Percentiles rank a stretch among this genome's conserved stretches.
Conservation (phyloP, 2,888 invertebrate genomes). For the Catotricha subobsoleta region DNA sequence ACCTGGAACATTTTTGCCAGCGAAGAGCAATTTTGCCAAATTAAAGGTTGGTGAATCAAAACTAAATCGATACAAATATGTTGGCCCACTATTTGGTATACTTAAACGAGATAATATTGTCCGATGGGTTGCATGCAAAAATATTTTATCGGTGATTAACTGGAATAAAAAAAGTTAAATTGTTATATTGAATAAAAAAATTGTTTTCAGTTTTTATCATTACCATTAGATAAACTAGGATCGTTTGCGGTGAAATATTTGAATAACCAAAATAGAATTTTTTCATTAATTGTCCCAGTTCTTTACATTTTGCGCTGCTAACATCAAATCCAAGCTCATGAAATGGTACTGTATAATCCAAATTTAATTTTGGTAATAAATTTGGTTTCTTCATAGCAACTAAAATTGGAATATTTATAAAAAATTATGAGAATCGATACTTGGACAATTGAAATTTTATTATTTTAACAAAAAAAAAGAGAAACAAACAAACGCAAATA, state of each 20-base stretch:
- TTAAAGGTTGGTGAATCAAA: slow-evolving; percentile 20
- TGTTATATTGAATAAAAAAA: background rate
- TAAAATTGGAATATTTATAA: background rate
- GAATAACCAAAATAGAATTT: slow-evolving; percentile 20
- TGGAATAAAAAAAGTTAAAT: slow-evolving; percentile 12
- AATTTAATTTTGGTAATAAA: background rate
- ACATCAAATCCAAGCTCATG: slow-evolving; percentile 10
- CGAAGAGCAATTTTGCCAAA: slow-evolving; percentile 12
- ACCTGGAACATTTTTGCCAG: slow-evolving; percentile 17
- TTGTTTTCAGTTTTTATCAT: too few species aligned
- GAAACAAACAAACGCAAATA: background rate
- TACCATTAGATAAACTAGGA: slow-evolving; percentile 3
- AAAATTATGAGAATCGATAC: background rate
- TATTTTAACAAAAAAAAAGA: background rate
- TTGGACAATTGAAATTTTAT: background rate
- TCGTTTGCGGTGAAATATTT: slow-evolving; percentile 6
- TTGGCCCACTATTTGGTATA: slow-evolving; percentile 17
- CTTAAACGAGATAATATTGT: slow-evolving; percentile 17
- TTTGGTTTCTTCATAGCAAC: slow-evolving; percentile 4
- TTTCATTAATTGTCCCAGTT: slow-evolving; percentile 18
- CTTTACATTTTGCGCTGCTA: slow-evolving; percentile 14
- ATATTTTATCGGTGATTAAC: slow-evolving; percentile 21
- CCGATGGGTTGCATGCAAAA: slow-evolving; percentile 25
- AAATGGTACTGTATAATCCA: slow-evolving; percentile 2
- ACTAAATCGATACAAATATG: slow-evolving; percentile 26